Conservation (phyloP, 2,888 invertebrate genomes). For the Andrena dorsata region DNA sequence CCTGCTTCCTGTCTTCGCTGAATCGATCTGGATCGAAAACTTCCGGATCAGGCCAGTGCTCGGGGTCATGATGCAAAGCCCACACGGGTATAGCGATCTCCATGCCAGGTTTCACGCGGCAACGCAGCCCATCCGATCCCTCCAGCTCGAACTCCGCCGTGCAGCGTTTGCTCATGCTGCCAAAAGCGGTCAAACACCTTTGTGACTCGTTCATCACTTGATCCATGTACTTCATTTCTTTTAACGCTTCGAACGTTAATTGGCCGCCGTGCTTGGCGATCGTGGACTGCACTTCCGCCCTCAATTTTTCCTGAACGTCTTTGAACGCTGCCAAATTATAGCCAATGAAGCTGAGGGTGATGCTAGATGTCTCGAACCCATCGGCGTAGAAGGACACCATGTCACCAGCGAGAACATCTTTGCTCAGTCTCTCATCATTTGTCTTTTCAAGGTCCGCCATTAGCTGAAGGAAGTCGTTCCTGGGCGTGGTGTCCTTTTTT, state of each 20-base stretch:
- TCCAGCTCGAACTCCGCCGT: constrained; percentile 64
- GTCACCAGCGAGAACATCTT: constrained; percentile 82
- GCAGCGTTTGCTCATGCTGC: constrained; percentile 70
- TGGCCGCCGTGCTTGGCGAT: constrained; percentile 80
- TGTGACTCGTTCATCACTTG: constrained; percentile 83
- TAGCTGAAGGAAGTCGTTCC: constrained; percentile 85
- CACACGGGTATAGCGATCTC: constrained; percentile 58
- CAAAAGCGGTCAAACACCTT: constrained; percentile 56
- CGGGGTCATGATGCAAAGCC: constrained; percentile 66
- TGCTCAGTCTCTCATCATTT: constrained; percentile 73
- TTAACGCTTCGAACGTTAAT: constrained; percentile 85
- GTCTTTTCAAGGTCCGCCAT: constrained; percentile 79
- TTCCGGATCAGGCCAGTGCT: constrained; percentile 73
- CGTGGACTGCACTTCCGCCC: constrained; percentile 83
- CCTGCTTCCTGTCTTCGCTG: constrained; percentile 60
- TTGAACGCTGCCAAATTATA: constrained; percentile 85
- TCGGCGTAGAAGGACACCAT: constrained; percentile 86
- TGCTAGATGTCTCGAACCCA: constrained; percentile 86
- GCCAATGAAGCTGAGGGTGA: constrained; percentile 84
- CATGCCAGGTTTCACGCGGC: constrained; percentile 65
- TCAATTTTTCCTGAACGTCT: constrained; percentile 85
- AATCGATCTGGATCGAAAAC: constrained; percentile 78
- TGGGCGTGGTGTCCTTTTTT: constrained; percentile 72
- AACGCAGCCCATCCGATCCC: constrained; percentile 75
- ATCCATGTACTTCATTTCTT: constrained; percentile 86